A percentile compares a stretch with the other conserved stretches of the same genome.
Evolutionary conservation across 1,140 invertebrate species (phyloP).

Genomic region (Meloidogyne exigua): DNA sequence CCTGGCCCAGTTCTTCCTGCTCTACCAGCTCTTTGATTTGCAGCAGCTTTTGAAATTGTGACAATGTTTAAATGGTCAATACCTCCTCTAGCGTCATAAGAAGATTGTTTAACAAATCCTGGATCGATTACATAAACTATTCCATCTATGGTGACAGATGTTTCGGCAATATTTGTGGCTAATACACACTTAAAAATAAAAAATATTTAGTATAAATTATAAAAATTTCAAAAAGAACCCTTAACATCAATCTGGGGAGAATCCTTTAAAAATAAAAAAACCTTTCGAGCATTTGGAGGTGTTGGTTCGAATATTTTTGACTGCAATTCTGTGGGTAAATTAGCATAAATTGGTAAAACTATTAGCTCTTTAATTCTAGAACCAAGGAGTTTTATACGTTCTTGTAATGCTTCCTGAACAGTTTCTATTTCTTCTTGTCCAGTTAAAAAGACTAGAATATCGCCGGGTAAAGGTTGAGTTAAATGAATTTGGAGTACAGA

Average conservation of each 20-base stretch:
- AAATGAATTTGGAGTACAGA: slow-evolving; percentile 96
- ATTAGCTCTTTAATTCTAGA: slow-evolving; percentile 88
- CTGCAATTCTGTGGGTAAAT: slow-evolving; percentile 96
- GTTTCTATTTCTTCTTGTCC: slow-evolving; percentile 68
- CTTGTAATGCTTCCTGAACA: slow-evolving; percentile 53
- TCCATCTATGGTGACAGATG: slow-evolving; percentile 96
- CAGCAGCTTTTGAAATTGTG: slow-evolving; percentile 93
- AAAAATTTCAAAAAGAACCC: too few species aligned
- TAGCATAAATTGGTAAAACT: slow-evolving; percentile 94
- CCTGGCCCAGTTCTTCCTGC: slow-evolving; percentile 82
- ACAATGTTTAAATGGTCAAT: slow-evolving; percentile 97
- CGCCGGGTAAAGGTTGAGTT: slow-evolving; percentile 83
- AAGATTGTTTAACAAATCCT: slow-evolving; percentile 96
- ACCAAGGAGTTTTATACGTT: slow-evolving; percentile 70
- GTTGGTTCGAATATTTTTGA: slow-evolving; percentile 95
- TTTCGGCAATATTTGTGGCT: slow-evolving; percentile 94
- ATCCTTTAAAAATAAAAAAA: slow-evolving; percentile 12
- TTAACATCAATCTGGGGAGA: too few species aligned
- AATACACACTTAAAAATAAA: slow-evolving; percentile 74
- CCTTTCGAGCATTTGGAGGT: slow-evolving; percentile 84
- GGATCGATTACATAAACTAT: slow-evolving; percentile 99
- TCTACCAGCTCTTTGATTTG: slow-evolving; percentile 86
- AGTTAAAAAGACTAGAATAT: slow-evolving; percentile 93
- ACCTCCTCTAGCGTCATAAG: slow-evolving; percentile 93
- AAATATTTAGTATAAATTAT: too few species aligned